Percentiles rank a stretch among this genome's conserved stretches.
Evolutionary conservation across 2,888 invertebrate genomes (phyloP).

Genomic region (Archips xylosteana): DNA sequence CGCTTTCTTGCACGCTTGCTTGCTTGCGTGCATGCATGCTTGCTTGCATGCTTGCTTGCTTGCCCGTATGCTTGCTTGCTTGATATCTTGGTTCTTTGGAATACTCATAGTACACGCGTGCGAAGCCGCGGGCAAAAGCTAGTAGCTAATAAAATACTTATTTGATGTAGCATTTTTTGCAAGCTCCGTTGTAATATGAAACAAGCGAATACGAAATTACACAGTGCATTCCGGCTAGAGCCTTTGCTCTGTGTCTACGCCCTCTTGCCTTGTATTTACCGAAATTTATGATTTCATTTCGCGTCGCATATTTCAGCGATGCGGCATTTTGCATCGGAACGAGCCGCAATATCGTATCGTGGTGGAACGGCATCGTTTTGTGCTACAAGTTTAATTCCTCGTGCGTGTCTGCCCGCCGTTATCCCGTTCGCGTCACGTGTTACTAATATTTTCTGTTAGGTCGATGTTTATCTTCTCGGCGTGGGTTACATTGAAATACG

Average conservation of each 20-base stretch:
- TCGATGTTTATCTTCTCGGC: slow-evolving; percentile 31
- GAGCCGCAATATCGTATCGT: slow-evolving; percentile 40
- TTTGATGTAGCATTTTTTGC: slow-evolving; percentile 9
- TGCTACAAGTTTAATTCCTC: slow-evolving; percentile 38
- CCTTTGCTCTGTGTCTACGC: slow-evolving; percentile 32
- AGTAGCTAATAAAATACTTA: background rate
- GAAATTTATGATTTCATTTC: slow-evolving; percentile 47
- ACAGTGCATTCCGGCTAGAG: slow-evolving; percentile 29
- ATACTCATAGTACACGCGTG: too few relatives aligned
- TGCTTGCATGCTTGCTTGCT: too few relatives aligned
- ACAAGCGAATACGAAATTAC: slow-evolving; percentile 36
- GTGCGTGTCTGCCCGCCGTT: slow-evolving; percentile 27
- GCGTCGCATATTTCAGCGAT: slow-evolving; percentile 45
- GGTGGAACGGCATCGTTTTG: slow-evolving; percentile 15
- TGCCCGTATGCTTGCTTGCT: too few relatives aligned
- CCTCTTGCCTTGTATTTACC: slow-evolving; percentile 44
- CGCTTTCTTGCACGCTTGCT: too few relatives aligned
- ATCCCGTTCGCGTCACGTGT: slow-evolving; percentile 25
- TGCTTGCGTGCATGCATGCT: too few relatives aligned
- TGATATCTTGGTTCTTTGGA: too few relatives aligned
- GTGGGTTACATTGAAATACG: slow-evolving; percentile 26
- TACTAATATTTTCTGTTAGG: slow-evolving; percentile 32
- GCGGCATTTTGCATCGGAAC: slow-evolving; percentile 44
- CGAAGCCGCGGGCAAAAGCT: too few relatives aligned
- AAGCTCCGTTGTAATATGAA: slow-evolving; percentile 14